A percentile compares a stretch with the other conserved stretches of the same genome.
phyloP scores from a whole-genome alignment of 1,140 invertebrate species.

The Drosophila sturtevanti region DNA sequence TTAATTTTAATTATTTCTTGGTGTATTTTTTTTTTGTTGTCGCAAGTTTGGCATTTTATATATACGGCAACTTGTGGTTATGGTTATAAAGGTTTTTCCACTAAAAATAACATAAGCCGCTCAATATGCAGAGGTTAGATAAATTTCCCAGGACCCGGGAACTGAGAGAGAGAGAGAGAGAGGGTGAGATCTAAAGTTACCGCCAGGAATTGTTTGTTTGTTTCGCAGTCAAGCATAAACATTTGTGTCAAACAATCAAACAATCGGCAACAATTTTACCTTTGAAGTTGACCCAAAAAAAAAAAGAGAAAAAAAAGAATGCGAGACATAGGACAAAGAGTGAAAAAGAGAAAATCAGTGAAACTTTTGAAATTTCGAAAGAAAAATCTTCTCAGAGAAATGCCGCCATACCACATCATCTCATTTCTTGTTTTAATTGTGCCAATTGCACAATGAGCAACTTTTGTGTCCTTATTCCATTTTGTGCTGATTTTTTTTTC shows the following conservation, averaged over 20 bases:
- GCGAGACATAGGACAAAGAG: slow-evolving; percentile 19
- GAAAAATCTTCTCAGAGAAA: slow-evolving; percentile 44
- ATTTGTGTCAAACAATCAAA: slow-evolving; percentile 78
- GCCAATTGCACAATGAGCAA: slow-evolving; percentile 73
- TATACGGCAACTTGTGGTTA: slow-evolving; percentile 37
- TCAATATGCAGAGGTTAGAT: slow-evolving; percentile 13
- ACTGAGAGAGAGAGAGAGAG: not conserved
- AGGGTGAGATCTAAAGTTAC: slow-evolving; percentile 24
- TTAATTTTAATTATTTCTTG: slow-evolving; percentile 77
- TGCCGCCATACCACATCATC: slow-evolving; percentile 28
- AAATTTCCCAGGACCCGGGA: slow-evolving; percentile 15
- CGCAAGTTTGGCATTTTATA: slow-evolving; percentile 70
- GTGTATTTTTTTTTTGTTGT: slow-evolving; percentile 27
- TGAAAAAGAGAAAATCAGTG: slow-evolving; percentile 13
- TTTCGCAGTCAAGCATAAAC: slow-evolving; percentile 79
- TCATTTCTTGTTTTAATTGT: slow-evolving; percentile 69
- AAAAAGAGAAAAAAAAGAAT: slow-evolving; percentile 29
- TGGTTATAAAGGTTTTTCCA: slow-evolving; percentile 27
- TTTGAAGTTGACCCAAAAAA: slow-evolving; percentile 44
- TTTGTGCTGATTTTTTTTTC: too few species aligned
- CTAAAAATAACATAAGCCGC: slow-evolving; percentile 19
- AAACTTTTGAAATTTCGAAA: slow-evolving; percentile 51
- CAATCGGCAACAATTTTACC: slow-evolving; percentile 57
- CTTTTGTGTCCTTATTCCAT: slow-evolving; percentile 15
- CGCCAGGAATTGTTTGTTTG: slow-evolving; percentile 51